Percentiles rank a stretch among this genome's conserved stretches.
phyloP scores from a whole-genome alignment of 2,797 vertebrate species.

The Pangasius mekongensis region DNA sequence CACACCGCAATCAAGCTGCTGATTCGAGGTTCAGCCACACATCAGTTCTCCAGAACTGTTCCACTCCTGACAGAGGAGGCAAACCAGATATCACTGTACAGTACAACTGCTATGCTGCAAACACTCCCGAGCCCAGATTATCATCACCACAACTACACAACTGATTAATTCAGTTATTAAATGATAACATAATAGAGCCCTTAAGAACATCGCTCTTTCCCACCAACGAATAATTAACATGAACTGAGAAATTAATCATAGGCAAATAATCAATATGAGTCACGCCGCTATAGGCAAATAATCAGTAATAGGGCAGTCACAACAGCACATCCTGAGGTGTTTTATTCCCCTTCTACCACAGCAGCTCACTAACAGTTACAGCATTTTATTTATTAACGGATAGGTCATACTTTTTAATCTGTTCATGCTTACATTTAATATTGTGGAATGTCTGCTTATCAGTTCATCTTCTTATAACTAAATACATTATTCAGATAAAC shows the following conservation, averaged over 20 bases:
- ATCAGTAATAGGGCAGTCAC: neutral
- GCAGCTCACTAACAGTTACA: too few species aligned
- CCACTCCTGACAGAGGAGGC: neutral
- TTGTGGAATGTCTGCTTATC: neutral
- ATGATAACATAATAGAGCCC: neutral
- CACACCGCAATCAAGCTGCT: conserved; percentile 60
- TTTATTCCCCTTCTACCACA: neutral
- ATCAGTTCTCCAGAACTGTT: conserved; percentile 54
- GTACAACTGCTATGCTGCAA: neutral
- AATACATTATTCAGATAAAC: neutral
- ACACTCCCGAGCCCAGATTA: too few species aligned
- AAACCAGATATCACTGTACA: neutral
- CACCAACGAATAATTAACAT: neutral
- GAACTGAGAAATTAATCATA: too few species aligned
- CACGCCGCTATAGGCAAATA: neutral
- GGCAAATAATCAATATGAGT: neutral
- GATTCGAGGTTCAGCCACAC: conserved; percentile 53
- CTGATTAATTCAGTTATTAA: too few species aligned
- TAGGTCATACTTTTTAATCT: neutral
- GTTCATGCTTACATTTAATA: neutral
- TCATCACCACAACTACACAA: neutral
- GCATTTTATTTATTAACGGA: neutral
- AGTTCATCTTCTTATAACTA: neutral
- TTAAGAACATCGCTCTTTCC: neutral
- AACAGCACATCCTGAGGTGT: neutral